A percentile compares a stretch with the other conserved stretches of the same genome.
Evolutionary conservation across 2,113 vertebrate genomes (phyloP).

Genomic region (Chloropsis cyanopogon): DNA sequence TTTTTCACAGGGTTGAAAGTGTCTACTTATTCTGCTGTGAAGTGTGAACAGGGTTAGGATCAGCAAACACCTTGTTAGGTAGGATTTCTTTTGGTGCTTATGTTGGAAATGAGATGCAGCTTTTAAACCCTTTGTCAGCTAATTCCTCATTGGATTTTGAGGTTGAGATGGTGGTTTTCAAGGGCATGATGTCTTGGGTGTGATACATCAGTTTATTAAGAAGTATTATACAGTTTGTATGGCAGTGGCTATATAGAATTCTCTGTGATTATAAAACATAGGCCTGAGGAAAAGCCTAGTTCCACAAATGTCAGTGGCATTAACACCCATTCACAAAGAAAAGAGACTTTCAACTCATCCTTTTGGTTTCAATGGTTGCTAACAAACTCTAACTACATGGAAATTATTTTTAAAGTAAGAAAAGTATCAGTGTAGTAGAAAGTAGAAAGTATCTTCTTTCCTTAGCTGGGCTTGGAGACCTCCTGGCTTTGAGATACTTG

Average conservation of each 20-base stretch:
- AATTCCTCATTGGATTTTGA: not conserved
- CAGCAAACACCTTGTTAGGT: not conserved
- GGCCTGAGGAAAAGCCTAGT: not conserved
- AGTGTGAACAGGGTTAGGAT: not conserved
- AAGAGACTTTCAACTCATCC: not conserved
- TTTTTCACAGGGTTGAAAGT: not conserved
- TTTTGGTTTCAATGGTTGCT: not conserved
- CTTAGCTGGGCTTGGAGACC: not conserved
- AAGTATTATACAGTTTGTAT: not conserved
- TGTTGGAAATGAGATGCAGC: not conserved
- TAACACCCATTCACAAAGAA: not conserved
- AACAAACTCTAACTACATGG: not conserved
- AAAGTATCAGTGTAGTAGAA: not conserved
- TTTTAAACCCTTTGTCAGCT: not conserved
- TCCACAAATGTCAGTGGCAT: not conserved
- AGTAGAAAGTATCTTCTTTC: not conserved
- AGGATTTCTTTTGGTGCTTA: not conserved
- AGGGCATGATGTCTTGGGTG: not conserved
- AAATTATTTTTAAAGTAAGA: not conserved
- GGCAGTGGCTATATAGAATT: not conserved
- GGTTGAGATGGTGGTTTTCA: not conserved
- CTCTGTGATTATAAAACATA: not conserved
- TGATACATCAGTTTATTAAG: not conserved
- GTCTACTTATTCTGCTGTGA: not conserved
- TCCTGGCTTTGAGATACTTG: not conserved